phyloP scores from a whole-genome alignment of 2,888 invertebrate species.

The Meiosimyza platycephala region DNA sequence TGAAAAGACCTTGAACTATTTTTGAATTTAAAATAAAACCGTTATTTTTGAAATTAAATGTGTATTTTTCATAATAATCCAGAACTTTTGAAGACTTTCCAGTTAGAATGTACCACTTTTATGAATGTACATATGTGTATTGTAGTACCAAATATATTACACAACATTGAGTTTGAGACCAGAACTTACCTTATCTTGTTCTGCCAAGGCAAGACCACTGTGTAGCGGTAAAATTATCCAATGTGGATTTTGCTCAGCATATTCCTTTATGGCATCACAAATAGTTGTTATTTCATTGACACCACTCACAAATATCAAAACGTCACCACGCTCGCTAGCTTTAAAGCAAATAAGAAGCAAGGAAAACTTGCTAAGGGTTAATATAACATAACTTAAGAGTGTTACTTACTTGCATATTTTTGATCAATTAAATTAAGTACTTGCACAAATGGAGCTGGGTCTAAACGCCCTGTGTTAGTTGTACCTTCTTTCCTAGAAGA shows the following conservation, averaged over 20 bases:
- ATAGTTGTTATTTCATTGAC: slow-evolving; percentile 91
- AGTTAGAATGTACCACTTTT: no score
- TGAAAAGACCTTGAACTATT: no score
- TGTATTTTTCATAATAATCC: no score
- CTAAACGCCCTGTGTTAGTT: slow-evolving; percentile 78
- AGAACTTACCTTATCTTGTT: slow-evolving; percentile 88
- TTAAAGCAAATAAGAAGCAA: slow-evolving; percentile 31
- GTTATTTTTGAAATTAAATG: no score
- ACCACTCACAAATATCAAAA: slow-evolving; percentile 94
- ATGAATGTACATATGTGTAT: no score
- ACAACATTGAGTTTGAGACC: no score
- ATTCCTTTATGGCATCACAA: slow-evolving; percentile 86
- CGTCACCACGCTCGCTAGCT: slow-evolving; percentile 90
- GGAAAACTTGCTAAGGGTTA: slow-evolving; percentile 22
- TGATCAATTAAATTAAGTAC: slow-evolving; percentile 92
- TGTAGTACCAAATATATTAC: no score
- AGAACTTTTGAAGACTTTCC: no score
- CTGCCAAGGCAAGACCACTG: slow-evolving; percentile 89
- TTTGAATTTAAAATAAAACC: no score
- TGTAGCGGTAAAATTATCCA: slow-evolving; percentile 97
- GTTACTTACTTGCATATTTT: slow-evolving; percentile 76
- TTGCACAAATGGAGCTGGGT: slow-evolving; percentile 92
- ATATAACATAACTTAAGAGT: slow-evolving; percentile 6
- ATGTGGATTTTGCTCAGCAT: slow-evolving; percentile 76
- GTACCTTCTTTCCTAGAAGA: slow-evolving; percentile 62